phyloP scores from a whole-genome alignment of 2,888 invertebrate species.

The Euclidia mi region DNA sequence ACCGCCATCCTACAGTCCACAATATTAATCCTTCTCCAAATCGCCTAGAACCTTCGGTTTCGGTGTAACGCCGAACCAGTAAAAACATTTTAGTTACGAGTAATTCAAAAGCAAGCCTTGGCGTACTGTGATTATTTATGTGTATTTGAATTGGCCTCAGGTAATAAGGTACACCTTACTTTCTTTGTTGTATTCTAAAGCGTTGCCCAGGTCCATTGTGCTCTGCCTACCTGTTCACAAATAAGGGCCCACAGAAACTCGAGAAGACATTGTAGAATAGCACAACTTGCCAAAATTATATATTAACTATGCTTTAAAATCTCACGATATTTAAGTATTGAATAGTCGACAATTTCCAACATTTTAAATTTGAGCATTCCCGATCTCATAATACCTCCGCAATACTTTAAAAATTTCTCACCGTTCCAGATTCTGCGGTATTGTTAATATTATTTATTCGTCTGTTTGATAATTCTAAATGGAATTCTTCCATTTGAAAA shows the following conservation, averaged over 20 bases:
- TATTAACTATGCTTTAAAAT: slow-evolving; percentile 37
- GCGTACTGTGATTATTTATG: slow-evolving; percentile 45
- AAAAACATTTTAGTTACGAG: slow-evolving; percentile 15
- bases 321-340: slow-evolving; percentile 31
- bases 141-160: slow-evolving; percentile 49
- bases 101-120: slow-evolving; percentile 20
- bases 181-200: slow-evolving; percentile 51
- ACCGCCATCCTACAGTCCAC: too few species aligned
- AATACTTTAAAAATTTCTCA: too few species aligned
- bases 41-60: too few species aligned
- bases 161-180: slow-evolving; percentile 54
- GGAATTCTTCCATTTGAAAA: too few species aligned
- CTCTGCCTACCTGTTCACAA: slow-evolving; percentile 52
- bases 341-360: slow-evolving; percentile 14
- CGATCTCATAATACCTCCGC: too few species aligned
- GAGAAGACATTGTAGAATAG: slow-evolving; percentile 46
- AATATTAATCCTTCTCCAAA: too few species aligned
- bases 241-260: slow-evolving; percentile 45
- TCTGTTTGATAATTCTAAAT: too few species aligned
- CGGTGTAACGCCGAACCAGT: too few species aligned
- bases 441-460: too few species aligned
- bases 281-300: slow-evolving; percentile 41
- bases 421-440: too few species aligned
- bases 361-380: neutral
- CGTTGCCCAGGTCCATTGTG: slow-evolving; percentile 49